phyloP scores from a whole-genome alignment of 1,140 invertebrate genomes.

The Nymphalis io region DNA sequence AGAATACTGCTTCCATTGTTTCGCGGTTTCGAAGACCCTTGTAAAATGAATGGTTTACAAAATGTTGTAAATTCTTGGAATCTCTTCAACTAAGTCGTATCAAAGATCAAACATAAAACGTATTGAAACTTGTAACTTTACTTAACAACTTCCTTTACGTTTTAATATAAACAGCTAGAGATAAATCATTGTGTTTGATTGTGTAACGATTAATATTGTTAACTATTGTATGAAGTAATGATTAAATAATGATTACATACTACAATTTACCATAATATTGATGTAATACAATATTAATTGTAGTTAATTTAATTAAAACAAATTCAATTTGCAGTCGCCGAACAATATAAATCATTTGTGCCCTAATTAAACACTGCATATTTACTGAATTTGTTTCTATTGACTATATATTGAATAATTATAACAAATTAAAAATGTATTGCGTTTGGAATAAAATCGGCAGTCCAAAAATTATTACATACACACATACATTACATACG shows the following conservation, averaged over 20 bases:
- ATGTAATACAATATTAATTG: conserved; percentile 7
- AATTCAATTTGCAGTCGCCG: conserved; percentile 2
- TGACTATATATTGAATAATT: neutral
- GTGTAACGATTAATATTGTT: neutral
- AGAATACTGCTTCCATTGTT: conserved; percentile 21
- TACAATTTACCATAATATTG: neutral
- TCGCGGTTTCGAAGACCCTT: conserved; percentile 20
- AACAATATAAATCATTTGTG: conserved; percentile 10
- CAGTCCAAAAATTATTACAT: no score
- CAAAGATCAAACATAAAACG: conserved; percentile 23
- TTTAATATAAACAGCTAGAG: neutral
- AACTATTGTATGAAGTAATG: no score
- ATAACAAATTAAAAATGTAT: conserved; percentile 5
- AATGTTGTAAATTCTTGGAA: conserved; percentile 27
- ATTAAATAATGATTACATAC: neutral
- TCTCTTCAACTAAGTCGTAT: conserved; percentile 23
- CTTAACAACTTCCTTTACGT: conserved; percentile 10
- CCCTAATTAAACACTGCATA: conserved; percentile 2
- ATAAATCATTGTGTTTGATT: no score
- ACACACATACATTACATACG: no score
- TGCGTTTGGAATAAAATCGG: neutral
- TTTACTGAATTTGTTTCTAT: conserved; percentile 1
- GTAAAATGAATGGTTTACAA: conserved; percentile 26
- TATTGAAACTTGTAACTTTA: conserved; percentile 15
- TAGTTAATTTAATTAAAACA: conserved; percentile 5